Conservation (phyloP, 2,113 vertebrate genomes). For the Dolichotis patagonum region DNA sequence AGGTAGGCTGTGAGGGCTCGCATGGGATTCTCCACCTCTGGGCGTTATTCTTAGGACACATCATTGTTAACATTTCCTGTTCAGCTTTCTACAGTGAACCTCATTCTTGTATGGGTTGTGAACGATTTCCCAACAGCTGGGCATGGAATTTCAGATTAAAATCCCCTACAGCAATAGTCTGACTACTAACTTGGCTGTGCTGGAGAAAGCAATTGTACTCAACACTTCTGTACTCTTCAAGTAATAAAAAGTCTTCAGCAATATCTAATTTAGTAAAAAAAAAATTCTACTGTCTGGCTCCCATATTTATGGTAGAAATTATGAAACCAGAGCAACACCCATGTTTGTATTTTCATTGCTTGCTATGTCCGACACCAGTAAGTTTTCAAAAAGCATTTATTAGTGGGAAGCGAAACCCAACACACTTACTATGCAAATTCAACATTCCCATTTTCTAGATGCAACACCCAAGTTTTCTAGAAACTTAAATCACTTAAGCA, state of each 20-base stretch:
- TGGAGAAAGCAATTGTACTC: not conserved
- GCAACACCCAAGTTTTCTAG: not conserved
- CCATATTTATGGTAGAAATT: not conserved
- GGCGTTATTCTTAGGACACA: not conserved
- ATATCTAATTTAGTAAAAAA: not conserved
- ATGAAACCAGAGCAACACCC: not conserved
- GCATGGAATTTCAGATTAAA: not conserved
- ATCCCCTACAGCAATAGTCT: not conserved
- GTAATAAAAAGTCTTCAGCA: not conserved
- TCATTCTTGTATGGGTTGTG: not conserved
- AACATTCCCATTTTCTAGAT: not conserved
- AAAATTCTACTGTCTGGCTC: not conserved
- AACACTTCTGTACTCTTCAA: not conserved
- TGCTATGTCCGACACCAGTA: not conserved
- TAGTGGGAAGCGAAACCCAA: not conserved
- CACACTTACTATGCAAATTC: not conserved
- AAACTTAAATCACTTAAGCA: not conserved
- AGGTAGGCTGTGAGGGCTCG: no score
- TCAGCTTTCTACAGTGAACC: not conserved
- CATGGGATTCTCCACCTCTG: accelerated
- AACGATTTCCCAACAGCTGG: not conserved
- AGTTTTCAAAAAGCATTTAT: not conserved
- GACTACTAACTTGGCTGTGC: not conserved
- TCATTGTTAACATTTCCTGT: not conserved
- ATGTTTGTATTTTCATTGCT: not conserved